Conservation (phyloP, 2,797 vertebrate genomes). For the Pangasius macronema region DNA sequence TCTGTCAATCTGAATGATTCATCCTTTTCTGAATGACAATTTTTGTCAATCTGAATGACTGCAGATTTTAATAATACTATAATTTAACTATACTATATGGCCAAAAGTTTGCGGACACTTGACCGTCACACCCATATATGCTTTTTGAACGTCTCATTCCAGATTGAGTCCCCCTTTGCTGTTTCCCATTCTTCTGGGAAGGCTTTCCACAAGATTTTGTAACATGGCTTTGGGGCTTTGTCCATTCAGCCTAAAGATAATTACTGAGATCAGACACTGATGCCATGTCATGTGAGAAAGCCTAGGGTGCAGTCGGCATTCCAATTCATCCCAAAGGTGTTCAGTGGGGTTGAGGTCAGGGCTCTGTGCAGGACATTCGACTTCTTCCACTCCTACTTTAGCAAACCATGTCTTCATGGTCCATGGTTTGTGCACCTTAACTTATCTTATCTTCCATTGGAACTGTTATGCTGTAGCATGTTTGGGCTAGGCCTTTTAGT, state of each 20-base stretch:
- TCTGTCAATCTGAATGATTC: neutral
- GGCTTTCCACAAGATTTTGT: neutral
- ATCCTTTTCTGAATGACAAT: neutral
- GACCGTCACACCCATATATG: neutral
- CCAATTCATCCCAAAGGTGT: too few relatives aligned
- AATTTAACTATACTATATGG: neutral
- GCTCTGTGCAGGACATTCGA: too few relatives aligned
- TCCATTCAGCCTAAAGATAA: neutral
- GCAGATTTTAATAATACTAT: neutral
- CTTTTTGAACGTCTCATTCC: neutral
- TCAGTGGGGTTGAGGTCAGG: too few relatives aligned
- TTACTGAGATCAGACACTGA: neutral
- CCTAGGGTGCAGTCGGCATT: too few relatives aligned
- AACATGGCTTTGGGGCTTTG: neutral
- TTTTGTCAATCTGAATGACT: neutral
- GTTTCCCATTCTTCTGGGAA: neutral
- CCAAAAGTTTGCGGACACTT: neutral
- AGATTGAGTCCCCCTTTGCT: neutral
- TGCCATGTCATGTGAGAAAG: too few relatives aligned
- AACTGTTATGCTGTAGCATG: neutral
- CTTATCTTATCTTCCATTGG: too few relatives aligned
- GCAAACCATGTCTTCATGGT: too few relatives aligned
- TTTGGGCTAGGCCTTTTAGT: neutral
- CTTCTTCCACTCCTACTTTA: too few relatives aligned
- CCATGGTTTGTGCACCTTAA: too few relatives aligned